These are phyloP conservation scores for Argynnis bischoffii DNA, from an alignment of 2,888 invertebrate species.

Conservation along the genomic window DNA sequence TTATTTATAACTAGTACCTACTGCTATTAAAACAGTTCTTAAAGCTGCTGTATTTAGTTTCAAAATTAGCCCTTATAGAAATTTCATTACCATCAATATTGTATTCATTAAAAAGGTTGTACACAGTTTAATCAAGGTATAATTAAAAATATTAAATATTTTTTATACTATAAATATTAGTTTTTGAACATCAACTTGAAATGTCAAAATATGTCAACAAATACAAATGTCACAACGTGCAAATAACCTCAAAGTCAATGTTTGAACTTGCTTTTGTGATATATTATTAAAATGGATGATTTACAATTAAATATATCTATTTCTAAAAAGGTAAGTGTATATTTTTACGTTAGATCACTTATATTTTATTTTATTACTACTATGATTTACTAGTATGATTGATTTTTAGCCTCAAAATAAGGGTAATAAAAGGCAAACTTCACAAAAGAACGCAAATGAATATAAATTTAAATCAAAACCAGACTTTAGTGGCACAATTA, in stretches of 20 bases:
- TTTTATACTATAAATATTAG: background rate
- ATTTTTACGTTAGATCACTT: background rate
- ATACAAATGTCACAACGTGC: constrained; percentile 51
- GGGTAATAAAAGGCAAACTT: constrained; percentile 24
- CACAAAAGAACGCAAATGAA: constrained; percentile 56
- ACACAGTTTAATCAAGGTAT: background rate
- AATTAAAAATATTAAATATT: background rate
- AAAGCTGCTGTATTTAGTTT: too few species aligned
- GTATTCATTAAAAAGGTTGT: background rate
- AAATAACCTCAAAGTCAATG: constrained; percentile 55
- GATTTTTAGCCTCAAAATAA: constrained; percentile 39
- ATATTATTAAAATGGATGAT: constrained; percentile 67
- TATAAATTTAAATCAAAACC: constrained; percentile 73
- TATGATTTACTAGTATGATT: too few species aligned
- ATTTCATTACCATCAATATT: too few species aligned
- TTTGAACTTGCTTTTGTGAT: constrained; percentile 32
- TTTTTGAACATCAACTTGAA: background rate
- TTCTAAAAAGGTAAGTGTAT: constrained; percentile 59
- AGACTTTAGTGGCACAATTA: constrained; percentile 69
- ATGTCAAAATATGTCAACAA: constrained; percentile 33
- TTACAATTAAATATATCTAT: constrained; percentile 75
- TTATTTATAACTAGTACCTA: too few species aligned
- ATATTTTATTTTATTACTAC: background rate
- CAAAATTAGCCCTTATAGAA: too few species aligned
- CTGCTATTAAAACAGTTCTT: too few species aligned